A percentile compares a stretch with the other conserved stretches of the same genome.
Evolutionary conservation across 1,140 invertebrate species (phyloP).

Genomic region (Neotoxoptera formosana): DNA sequence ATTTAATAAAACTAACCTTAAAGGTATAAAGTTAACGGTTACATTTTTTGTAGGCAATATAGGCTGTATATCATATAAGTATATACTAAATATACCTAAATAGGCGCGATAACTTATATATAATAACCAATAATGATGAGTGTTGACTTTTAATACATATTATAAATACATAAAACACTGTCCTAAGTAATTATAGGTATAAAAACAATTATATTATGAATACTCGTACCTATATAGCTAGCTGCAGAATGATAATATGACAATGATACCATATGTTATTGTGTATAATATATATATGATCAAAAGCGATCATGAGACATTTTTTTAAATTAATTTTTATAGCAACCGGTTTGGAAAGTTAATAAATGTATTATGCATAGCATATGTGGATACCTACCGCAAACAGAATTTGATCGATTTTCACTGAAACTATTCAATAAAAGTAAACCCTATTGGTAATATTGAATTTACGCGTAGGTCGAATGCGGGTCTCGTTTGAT

Average conservation of each 20-base stretch:
- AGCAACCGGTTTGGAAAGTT: slow-evolving; percentile 15
- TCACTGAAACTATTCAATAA: slow-evolving; percentile 19
- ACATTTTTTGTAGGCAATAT: too few species aligned
- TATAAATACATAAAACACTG: not conserved
- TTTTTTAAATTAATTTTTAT: not conserved
- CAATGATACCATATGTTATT: not conserved
- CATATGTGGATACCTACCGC: not conserved
- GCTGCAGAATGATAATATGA: not conserved
- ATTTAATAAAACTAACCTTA: too few species aligned
- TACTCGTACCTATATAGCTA: not conserved
- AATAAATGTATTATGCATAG: not conserved
- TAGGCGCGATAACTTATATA: not conserved
- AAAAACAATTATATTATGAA: not conserved
- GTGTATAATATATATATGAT: not conserved
- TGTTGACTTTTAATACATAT: not conserved
- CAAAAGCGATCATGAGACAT: not conserved
- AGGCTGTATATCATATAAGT: too few species aligned
- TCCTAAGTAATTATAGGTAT: too few species aligned
- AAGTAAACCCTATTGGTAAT: not conserved
- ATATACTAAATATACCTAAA: too few species aligned
- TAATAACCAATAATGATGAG: not conserved
- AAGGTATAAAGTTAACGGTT: too few species aligned
- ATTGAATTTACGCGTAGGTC: slow-evolving; percentile 1
- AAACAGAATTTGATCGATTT: not conserved
- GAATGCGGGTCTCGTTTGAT: not conserved